phyloP scores from a whole-genome alignment of 2,797 vertebrate genomes.

The Dendrocincla tyrannina region DNA sequence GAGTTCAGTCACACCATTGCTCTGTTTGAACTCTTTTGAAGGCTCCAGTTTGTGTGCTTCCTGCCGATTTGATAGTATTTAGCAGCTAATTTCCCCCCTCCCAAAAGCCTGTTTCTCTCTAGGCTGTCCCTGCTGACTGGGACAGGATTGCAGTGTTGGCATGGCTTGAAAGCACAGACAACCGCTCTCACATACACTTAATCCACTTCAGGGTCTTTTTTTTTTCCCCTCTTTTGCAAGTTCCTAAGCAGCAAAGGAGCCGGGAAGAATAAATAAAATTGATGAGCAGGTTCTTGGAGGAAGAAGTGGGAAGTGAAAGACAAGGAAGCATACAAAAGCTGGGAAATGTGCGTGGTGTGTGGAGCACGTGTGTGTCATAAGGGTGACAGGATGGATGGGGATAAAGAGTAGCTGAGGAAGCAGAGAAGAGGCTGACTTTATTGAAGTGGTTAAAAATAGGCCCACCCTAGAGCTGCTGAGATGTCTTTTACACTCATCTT shows the following conservation, averaged over 20 bases:
- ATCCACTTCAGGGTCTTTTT: background rate
- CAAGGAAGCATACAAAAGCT: background rate
- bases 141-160: background rate
- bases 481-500: background rate
- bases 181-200: background rate
- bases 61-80: background rate
- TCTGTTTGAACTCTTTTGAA: background rate
- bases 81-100: background rate
- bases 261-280: background rate
- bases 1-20: background rate
- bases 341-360: accelerated
- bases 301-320: background rate
- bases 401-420: background rate
- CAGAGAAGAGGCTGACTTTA: background rate
- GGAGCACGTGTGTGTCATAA: accelerated
- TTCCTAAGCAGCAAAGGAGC: background rate
- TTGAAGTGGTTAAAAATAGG: background rate
- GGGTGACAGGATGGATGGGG: background rate
- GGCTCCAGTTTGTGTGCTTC: background rate
- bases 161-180: background rate
- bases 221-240: background rate
- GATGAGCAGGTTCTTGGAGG: background rate
- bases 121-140: accelerated
- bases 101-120: background rate
- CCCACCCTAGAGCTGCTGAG: background rate